Base-by-base conservation (phyloP, 2,888 invertebrate species). In the Plebejus melissa region DNA sequence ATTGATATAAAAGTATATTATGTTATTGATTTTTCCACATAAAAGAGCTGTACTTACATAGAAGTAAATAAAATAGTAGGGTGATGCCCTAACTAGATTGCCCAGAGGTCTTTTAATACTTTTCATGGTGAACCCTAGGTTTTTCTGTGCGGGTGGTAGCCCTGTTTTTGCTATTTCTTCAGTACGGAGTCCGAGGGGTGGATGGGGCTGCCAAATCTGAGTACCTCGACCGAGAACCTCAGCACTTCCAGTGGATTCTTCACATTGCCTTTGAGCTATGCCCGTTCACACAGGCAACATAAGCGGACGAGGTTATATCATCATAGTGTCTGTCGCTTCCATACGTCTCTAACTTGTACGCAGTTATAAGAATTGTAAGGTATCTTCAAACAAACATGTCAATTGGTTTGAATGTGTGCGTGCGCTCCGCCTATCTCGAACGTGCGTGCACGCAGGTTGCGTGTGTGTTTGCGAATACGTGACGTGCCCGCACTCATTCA, bases 271-370 rank as follows among this genome's bases (percentile, higher is more conserved):
- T 94, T 96, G 93, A 96, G 96, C 92, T 96, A 96, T 94, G 96
- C 96, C 94, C 95, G 96, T 90, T 96, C 96, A 94, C 95, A 95
- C 92, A 94, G 94, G 83, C 96, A 96, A 87, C 96, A 96, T 93
- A 97, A 96, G 93, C 95, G 96, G 93, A 96, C 96, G 95, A 96
- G 96, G 97, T 97, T 65, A 65, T 32, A 65, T 60, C 28, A 65
- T 32, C 65, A 65, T 65, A 65, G 65, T 65, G 65, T 5, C 65
- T 80, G 81, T 78, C 82, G 82, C 78, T 82, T 82, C 80, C 82
- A 82, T 82, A 65, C 65, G 32, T 65, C 65, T 65, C 65, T 65
- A 65, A 65, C 65, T 65, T 65, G 65, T 32, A 54, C 16, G 13
- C 54, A 16, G 4, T 11, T 11, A 54, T 54, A 16, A 11, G 54